phyloP scores from a whole-genome alignment of 2,888 invertebrate genomes.

The Leptinotarsa peninsularis region DNA sequence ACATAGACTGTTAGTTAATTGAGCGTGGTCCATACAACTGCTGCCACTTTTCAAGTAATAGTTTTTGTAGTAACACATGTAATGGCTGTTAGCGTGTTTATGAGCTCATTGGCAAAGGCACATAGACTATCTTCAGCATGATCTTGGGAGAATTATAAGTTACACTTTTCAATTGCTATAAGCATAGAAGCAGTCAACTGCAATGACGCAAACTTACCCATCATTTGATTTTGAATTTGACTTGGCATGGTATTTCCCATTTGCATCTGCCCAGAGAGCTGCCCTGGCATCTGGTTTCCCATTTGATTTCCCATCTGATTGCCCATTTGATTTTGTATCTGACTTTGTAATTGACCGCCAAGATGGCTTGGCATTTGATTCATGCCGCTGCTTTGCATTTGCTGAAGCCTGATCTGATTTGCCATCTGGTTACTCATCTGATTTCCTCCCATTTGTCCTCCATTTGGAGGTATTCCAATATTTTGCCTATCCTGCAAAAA shows the following conservation, averaged over 20 bases:
- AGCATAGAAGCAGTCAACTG: no score
- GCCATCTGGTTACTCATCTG: conserved; percentile 63
- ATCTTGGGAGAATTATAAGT: no score
- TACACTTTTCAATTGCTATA: no score
- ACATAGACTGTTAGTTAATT: no score
- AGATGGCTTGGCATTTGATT: conserved; percentile 65
- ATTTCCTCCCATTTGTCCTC: conserved; percentile 64
- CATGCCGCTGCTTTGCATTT: conserved; percentile 68
- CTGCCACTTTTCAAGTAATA: conserved; percentile 14
- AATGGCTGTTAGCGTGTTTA: no score
- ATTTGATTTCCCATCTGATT: conserved; percentile 52
- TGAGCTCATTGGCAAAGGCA: no score
- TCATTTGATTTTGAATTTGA: conserved; percentile 54
- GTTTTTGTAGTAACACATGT: no score
- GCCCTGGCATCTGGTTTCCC: conserved; percentile 36
- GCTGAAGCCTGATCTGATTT: conserved; percentile 64
- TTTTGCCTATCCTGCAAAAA: conserved; percentile 56
- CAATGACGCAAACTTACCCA: conserved; percentile 44
- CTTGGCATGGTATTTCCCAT: conserved; percentile 57
- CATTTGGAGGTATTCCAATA: conserved; percentile 65
- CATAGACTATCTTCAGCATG: no score
- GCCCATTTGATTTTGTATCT: conserved; percentile 57
- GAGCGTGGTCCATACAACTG: background rate
- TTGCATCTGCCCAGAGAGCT: conserved; percentile 61
- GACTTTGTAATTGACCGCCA: conserved; percentile 57